Percentiles rank a stretch among this genome's conserved stretches.
These are phyloP conservation scores for Larimichthys polyactis DNA, from an alignment of 2,113 vertebrate species.

Conservation along the genomic window DNA sequence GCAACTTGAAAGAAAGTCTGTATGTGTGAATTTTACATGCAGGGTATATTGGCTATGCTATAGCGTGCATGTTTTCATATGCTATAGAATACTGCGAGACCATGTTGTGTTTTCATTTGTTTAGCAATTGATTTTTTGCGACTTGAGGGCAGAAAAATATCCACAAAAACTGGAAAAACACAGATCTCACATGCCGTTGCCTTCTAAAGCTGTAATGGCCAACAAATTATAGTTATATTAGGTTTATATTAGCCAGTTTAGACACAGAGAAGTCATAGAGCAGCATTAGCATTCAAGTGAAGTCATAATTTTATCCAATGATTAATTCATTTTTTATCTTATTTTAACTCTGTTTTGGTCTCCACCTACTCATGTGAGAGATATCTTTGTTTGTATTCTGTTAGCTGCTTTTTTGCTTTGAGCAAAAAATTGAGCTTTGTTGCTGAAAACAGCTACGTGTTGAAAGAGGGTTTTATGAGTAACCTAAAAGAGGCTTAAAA, in stretches of 20 bases:
- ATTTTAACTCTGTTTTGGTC: neutral
- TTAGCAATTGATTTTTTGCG: neutral
- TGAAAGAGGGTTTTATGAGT: neutral
- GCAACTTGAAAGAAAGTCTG: neutral
- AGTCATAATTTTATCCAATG: neutral
- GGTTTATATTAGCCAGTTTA: too few species aligned
- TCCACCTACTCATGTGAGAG: neutral
- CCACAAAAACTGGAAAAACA: neutral
- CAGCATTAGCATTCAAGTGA: neutral
- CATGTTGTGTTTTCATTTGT: neutral
- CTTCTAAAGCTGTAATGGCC: neutral
- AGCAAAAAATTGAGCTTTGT: neutral
- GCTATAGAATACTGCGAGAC: neutral
- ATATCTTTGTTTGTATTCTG: neutral
- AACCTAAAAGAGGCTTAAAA: conserved; percentile 12
- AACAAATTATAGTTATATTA: neutral
- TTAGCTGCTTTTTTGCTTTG: neutral
- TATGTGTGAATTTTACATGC: neutral
- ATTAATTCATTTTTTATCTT: neutral
- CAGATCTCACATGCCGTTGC: neutral
- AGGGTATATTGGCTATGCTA: too few species aligned
- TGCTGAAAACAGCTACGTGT: neutral
- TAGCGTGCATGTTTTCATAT: neutral
- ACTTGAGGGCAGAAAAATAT: neutral
- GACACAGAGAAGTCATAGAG: too few species aligned